Evolutionary conservation across 2,797 vertebrate genomes (phyloP).

Genomic region (Megalops cyprinoides): DNA sequence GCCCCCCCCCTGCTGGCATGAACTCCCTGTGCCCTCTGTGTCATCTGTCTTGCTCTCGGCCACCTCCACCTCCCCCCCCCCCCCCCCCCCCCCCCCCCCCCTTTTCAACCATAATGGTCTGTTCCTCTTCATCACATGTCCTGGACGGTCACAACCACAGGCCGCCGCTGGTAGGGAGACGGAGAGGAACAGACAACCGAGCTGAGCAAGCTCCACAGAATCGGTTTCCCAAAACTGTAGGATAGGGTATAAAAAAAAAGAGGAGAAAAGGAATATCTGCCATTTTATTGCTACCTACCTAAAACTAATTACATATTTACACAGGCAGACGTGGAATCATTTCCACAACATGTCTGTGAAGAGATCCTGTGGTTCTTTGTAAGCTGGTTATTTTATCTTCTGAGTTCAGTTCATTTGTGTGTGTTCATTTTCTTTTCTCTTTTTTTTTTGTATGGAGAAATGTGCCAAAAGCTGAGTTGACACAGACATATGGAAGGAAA

Average conservation of each 20-base stretch:
- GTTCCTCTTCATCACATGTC: neutral
- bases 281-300: conserved; percentile 65
- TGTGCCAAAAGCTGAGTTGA: conserved; percentile 49
- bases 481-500: conserved; percentile 26
- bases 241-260: conserved; percentile 14
- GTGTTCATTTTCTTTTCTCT: conserved; percentile 49
- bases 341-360: conserved; percentile 69
- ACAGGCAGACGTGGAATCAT: conserved; percentile 65
- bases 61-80: neutral
- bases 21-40: too few relatives aligned
- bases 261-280: conserved; percentile 53
- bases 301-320: conserved; percentile 66
- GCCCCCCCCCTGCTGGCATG: too few relatives aligned
- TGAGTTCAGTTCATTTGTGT: conserved; percentile 53
- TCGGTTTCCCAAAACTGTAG: conserved; percentile 41
- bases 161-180: conserved; percentile 17
- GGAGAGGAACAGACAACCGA: conserved; percentile 33
- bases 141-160: conserved; percentile 13
- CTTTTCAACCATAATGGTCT: conserved; percentile 14
- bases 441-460: conserved; percentile 54
- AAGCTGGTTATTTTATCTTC: conserved; percentile 68
- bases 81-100: neutral
- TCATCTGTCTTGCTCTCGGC: neutral
- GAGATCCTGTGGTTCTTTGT: conserved; percentile 71
- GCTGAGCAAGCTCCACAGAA: conserved; percentile 28